phyloP scores from a whole-genome alignment of 2,113 vertebrate species.

The Greenwoodochromis staneri region DNA sequence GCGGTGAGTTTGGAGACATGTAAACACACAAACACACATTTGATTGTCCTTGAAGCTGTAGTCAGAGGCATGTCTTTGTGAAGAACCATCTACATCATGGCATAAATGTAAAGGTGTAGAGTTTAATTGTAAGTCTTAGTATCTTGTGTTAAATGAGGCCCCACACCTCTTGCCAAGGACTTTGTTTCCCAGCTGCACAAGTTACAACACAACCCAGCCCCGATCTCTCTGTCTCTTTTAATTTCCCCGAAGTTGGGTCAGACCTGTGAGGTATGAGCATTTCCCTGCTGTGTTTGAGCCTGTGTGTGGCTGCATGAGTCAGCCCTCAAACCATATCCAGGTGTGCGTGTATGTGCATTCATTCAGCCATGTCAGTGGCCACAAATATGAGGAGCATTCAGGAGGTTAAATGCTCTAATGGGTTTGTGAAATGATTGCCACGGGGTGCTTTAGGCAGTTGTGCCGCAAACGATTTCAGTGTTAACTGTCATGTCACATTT shows the following conservation, averaged over 20 bases:
- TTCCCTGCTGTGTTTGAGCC: neutral
- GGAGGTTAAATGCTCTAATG: conserved; percentile 26
- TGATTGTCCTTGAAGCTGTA: neutral
- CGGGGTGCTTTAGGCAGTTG: neutral
- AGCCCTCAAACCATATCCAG: neutral
- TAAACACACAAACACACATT: neutral
- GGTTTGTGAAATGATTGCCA: conserved; percentile 11
- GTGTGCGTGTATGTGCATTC: neutral
- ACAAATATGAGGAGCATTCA: conserved; percentile 11
- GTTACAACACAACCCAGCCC: conserved; percentile 28
- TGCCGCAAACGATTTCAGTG: neutral
- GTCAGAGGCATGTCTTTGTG: neutral
- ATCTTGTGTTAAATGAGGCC: neutral
- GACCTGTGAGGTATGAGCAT: neutral
- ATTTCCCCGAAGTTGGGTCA: neutral
- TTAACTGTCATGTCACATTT: neutral
- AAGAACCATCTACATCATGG: neutral
- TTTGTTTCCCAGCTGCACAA: conserved; percentile 9
- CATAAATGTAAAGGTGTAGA: neutral
- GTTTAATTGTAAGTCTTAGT: neutral
- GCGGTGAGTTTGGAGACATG: conserved; percentile 73
- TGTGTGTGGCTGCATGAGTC: neutral
- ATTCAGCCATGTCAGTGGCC: conserved; percentile 11
- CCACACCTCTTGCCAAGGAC: neutral
- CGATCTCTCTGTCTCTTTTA: neutral